A percentile compares a stretch with the other conserved stretches of the same genome.
Evolutionary conservation across 1,140 invertebrate genomes (phyloP).

Genomic region (Drosophila repletoides): DNA sequence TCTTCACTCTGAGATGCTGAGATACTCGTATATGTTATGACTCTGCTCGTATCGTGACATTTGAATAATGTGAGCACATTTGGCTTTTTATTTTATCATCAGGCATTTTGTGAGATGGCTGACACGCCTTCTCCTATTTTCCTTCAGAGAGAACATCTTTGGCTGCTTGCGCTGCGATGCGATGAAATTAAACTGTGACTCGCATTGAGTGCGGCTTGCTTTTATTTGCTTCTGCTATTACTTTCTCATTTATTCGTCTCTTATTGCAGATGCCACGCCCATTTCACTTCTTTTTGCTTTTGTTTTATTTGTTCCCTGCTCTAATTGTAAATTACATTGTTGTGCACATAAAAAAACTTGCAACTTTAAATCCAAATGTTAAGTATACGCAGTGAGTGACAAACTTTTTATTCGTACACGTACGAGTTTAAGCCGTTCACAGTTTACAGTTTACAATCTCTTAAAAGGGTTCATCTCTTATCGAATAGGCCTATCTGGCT

Average conservation of each 20-base stretch:
- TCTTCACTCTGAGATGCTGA: conserved; percentile 36
- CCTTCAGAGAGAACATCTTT: no score
- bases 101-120: conserved; percentile 71
- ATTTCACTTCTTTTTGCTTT: conserved; percentile 1
- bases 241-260: conserved; percentile 63
- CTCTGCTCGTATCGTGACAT: conserved; percentile 75
- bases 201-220: conserved; percentile 21
- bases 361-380: conserved; percentile 66
- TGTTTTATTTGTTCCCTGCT: conserved; percentile 32
- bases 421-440: no score
- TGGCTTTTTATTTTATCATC: conserved; percentile 80
- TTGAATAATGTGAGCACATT: conserved; percentile 77
- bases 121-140: conserved; percentile 28
- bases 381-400: conserved; percentile 47
- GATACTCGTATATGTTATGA: no score
- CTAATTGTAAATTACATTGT: conserved; percentile 72
- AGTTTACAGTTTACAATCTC: not conserved
- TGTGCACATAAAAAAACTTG: conserved; percentile 50
- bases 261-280: conserved; percentile 31
- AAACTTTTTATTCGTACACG: conserved; percentile 14
- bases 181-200: conserved; percentile 71
- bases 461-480: not conserved
- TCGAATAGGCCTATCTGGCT: not conserved
- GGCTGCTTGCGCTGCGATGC: no score
- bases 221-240: conserved; percentile 72